Conservation (phyloP, 2,888 invertebrate species). For the Caenorhabditis wallacei region DNA sequence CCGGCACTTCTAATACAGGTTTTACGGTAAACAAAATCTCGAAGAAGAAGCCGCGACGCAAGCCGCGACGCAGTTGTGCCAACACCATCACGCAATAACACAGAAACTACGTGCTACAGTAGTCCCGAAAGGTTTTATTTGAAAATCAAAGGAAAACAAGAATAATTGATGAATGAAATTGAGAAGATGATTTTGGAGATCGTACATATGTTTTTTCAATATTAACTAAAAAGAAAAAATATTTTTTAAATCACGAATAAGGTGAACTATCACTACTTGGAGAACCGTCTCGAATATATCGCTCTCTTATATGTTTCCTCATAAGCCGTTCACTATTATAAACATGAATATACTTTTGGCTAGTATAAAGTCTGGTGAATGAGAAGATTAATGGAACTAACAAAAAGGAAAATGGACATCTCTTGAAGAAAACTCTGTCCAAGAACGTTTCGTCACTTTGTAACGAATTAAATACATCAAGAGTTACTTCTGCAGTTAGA, state of each 20-base stretch:
- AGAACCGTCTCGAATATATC: conserved; percentile 15
- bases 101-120: conserved; percentile 25
- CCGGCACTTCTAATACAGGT: too few relatives aligned
- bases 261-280: background rate
- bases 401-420: background rate
- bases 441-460: background rate
- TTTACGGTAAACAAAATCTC: too few relatives aligned
- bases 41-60: conserved; percentile 10
- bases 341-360: conserved; percentile 1
- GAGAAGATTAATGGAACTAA: conserved; percentile 10
- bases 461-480: background rate
- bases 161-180: too few relatives aligned
- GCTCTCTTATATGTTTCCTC: conserved; percentile 51
- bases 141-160: conserved; percentile 1
- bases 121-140: background rate
- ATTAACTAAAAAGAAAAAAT: background rate
- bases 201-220: background rate
- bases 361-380: background rate
- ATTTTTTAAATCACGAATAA: background rate
- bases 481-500: conserved; percentile 10
- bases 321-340: conserved; percentile 24
- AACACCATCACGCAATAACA: conserved; percentile 16
- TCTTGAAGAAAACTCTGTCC: background rate
- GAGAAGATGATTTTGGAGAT: too few relatives aligned
- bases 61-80: conserved; percentile 16